Evolutionary conservation across 2,113 vertebrate genomes (phyloP), one percentile per base, ranked within the genome.

Genomic region (Dascyllus trimaculatus): DNA sequence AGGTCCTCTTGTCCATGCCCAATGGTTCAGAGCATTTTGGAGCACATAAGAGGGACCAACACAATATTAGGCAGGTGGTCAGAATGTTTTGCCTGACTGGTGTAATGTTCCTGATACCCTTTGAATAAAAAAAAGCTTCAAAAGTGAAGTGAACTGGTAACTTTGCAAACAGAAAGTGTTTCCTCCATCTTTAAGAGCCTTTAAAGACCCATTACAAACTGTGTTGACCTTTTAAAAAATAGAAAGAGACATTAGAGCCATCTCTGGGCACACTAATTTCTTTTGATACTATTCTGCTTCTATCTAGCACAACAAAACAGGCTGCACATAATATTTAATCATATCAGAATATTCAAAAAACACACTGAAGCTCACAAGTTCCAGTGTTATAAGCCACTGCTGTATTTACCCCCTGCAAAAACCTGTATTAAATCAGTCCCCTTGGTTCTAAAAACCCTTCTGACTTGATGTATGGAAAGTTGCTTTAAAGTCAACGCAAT

Each of bases 401-500:
- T 54, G 2, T 24, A 29, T 56, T 22, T 53, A 4, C 3, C 18
- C 4, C 9, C 22, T 48, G 18, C 5, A 46, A 46, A 46, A 25
- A 46, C 15, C 25, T 68, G n/a, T 11, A 51, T 25, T 35, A 32
- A 59, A 72, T 38, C 43, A 53, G 6, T 11, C 60, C 18, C n/a
- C 13, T 58, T 59, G 38, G 49, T 72, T 19, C 22, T 72, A 63
- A 85, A 85, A 82, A 70, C 14, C 56, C 18, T 10, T 59, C 73
- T 59, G 46, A 51, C 59, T 85, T 24, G n/a, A 80, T 80, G 65
- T 68, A 71, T 51, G 59, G 52, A 78, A 85, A 69, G 40, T 56
- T 56, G 26, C 80, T 84, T 89, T 62, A 62, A 78, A 86, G 79
- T 82, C 66, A 89, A 81, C 66, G 61, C 71, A 71, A 65, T 80